Evolutionary conservation across 2,888 invertebrate species (phyloP).

Genomic region (Dicyrtoma fusca): DNA sequence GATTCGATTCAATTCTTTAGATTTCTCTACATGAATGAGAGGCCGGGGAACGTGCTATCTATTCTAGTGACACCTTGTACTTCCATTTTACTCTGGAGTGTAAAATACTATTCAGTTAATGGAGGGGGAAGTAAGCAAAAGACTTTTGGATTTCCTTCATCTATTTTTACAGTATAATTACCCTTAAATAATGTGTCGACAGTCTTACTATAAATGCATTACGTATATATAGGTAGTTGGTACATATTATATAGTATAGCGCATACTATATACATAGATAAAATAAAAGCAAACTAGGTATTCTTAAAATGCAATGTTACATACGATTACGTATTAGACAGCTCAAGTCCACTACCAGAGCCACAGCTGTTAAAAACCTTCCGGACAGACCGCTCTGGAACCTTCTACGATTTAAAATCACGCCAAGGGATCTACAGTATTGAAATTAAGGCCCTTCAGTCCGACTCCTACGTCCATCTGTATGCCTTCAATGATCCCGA

Average conservation of each 20-base stretch:
- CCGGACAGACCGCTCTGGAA: constrained; percentile 54
- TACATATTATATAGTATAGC: background rate
- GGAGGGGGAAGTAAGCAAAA: background rate
- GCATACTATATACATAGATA: background rate
- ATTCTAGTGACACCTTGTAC: constrained; percentile 61
- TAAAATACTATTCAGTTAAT: constrained; percentile 55
- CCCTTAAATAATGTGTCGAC: no score
- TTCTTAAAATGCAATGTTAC: no score
- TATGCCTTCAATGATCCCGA: constrained; percentile 45
- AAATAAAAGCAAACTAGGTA: no score
- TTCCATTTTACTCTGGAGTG: constrained; percentile 59
- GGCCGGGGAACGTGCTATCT: constrained; percentile 58
- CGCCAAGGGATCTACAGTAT: constrained; percentile 55
- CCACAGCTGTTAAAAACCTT: constrained; percentile 47
- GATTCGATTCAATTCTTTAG: no score
- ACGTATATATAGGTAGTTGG: no score
- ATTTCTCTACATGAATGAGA: constrained; percentile 59
- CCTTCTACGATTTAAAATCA: constrained; percentile 49
- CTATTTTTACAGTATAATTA: constrained; percentile 30
- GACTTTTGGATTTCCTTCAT: background rate
- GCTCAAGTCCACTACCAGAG: constrained; percentile 1
- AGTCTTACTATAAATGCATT: no score
- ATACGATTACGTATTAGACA: background rate
- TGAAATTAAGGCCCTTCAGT: constrained; percentile 55
- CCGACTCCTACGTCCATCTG: constrained; percentile 57